phyloP scores from a whole-genome alignment of 1,140 invertebrate genomes.

The Odontomachus brunneus region DNA sequence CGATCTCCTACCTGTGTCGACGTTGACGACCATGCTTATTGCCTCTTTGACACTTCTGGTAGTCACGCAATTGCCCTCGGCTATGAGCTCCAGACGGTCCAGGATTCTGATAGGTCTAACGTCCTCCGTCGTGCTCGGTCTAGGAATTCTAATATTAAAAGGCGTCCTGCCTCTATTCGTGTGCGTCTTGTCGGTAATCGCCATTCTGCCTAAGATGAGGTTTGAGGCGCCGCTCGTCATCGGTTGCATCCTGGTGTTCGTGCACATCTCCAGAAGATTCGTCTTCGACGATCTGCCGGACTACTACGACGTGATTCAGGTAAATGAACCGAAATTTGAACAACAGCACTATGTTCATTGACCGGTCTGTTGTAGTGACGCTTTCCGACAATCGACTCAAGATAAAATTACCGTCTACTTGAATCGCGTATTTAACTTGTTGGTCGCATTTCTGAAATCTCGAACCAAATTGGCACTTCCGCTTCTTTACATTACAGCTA shows the following conservation, averaged over 20 bases:
- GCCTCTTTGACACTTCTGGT: slow-evolving; percentile 77
- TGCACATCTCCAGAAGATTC: slow-evolving; percentile 73
- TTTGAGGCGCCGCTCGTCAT: slow-evolving; percentile 75
- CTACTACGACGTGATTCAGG: slow-evolving; percentile 74
- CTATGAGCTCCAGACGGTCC: slow-evolving; percentile 72
- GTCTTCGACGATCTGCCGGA: slow-evolving; percentile 61
- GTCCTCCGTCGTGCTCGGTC: slow-evolving; percentile 77
- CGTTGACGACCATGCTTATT: slow-evolving; percentile 77
- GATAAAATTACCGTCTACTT: no score
- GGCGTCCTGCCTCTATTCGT: slow-evolving; percentile 78
- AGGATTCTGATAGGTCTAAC: slow-evolving; percentile 78
- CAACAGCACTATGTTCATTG: neutral
- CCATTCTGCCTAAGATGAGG: slow-evolving; percentile 77
- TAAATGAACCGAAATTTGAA: slow-evolving; percentile 57
- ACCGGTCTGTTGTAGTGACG: no score
- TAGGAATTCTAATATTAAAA: slow-evolving; percentile 75
- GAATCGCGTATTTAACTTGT: no score
- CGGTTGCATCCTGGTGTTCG: slow-evolving; percentile 70
- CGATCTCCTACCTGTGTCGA: slow-evolving; percentile 61
- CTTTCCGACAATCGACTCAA: no score
- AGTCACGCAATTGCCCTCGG: slow-evolving; percentile 79
- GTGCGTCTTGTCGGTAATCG: slow-evolving; percentile 78
- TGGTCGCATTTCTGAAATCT: no score
- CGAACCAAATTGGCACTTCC: no score
- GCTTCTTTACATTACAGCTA: no score